Percentiles rank a stretch among this genome's conserved stretches.
Conservation (phyloP, 2,797 vertebrate species). For the Dendrocincla tyrannina region DNA sequence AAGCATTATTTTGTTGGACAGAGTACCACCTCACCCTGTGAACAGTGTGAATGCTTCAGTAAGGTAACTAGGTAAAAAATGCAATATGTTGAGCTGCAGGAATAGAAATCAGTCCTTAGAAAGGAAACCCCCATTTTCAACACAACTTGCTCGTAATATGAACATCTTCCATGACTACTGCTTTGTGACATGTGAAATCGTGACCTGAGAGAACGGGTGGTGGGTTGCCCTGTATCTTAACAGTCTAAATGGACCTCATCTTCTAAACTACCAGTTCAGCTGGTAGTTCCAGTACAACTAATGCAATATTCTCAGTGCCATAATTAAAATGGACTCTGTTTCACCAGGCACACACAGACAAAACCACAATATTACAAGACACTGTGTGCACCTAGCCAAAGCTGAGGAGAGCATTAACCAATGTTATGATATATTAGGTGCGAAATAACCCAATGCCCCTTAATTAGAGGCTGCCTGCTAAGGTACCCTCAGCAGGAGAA, state of each 20-base stretch:
- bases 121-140: background rate
- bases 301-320: background rate
- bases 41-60: background rate
- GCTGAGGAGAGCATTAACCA: background rate
- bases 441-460: constrained; percentile 16
- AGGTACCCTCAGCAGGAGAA: constrained; percentile 39
- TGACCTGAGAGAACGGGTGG: background rate
- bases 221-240: background rate
- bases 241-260: background rate
- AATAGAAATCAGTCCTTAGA: background rate
- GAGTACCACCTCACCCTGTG: background rate
- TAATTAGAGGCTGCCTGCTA: constrained; percentile 54
- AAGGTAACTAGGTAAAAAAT: background rate
- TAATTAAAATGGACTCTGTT: background rate
- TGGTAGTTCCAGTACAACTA: background rate
- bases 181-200: background rate
- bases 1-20: background rate
- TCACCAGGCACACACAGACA: background rate
- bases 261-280: background rate
- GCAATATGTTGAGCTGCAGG: background rate
- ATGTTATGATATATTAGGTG: background rate
- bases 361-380: background rate
- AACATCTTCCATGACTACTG: background rate
- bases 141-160: background rate
- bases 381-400: background rate